Conservation (phyloP, 2,797 vertebrate species). For the Vespertilio murinus region DNA sequence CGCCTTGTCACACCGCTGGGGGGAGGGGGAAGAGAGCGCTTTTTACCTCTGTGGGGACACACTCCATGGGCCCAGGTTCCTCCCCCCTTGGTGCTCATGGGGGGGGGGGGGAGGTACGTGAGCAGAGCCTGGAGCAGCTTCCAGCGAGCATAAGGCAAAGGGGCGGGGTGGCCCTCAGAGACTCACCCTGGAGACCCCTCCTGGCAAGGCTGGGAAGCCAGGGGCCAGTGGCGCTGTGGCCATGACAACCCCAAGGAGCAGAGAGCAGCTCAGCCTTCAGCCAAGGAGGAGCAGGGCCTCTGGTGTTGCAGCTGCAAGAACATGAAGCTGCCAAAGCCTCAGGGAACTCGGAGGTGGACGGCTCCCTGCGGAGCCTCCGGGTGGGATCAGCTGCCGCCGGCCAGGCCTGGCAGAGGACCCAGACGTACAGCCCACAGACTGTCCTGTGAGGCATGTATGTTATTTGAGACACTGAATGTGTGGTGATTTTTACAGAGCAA, state of each 20-base stretch:
- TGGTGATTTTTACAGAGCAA: neutral
- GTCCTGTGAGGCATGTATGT: neutral
- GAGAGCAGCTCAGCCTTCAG: neutral
- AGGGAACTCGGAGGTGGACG: neutral
- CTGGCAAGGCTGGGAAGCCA: neutral
- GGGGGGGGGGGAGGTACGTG: no score
- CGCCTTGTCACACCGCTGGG: no score
- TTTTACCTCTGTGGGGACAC: neutral
- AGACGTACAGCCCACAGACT: neutral
- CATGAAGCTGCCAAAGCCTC: neutral
- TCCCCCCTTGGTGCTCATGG: neutral
- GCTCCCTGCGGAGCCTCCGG: no score
- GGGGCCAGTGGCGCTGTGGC: fast-evolving
- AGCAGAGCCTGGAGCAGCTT: neutral
- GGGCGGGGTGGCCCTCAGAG: neutral
- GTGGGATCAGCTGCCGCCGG: no score
- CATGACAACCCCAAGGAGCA: neutral
- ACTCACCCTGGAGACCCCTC: neutral
- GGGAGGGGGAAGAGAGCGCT: neutral
- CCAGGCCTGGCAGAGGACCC: neutral
- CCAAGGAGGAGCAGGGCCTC: neutral
- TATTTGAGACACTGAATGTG: neutral
- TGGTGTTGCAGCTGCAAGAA: neutral
- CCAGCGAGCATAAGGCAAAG: neutral
- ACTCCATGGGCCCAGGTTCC: neutral